Percentiles rank a stretch among this genome's conserved stretches.
phyloP scores from a whole-genome alignment of 1,140 invertebrate species.

The Gerris buenoi region DNA sequence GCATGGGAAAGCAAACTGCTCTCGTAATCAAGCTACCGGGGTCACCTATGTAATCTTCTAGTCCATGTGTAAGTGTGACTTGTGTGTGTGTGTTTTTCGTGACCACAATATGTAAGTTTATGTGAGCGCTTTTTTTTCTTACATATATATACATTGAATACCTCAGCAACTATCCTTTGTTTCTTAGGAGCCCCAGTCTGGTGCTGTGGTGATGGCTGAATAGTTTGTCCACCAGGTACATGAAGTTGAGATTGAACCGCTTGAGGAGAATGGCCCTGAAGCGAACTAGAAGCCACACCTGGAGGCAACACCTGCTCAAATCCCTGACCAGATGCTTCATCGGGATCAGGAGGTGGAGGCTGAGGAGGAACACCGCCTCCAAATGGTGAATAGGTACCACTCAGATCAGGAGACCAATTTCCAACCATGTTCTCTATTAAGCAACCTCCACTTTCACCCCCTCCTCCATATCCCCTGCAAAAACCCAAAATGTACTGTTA shows the following conservation, averaged over 20 bases:
- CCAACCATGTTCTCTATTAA: constrained; percentile 58
- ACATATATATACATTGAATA: no score
- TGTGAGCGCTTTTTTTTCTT: no score
- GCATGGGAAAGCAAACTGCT: no score
- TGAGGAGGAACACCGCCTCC: constrained; percentile 28
- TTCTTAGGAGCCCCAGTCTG: constrained; percentile 38
- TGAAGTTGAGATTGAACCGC: background rate
- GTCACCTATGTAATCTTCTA: no score
- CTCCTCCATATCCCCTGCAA: background rate
- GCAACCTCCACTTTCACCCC: constrained; percentile 5
- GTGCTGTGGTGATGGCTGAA: constrained; percentile 23
- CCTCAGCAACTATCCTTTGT: constrained; percentile 60
- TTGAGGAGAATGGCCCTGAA: background rate
- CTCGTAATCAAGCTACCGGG: no score
- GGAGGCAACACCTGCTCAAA: no score
- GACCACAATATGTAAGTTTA: no score
- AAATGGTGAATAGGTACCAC: constrained; percentile 65
- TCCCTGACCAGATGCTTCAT: background rate
- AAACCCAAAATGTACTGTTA: no score
- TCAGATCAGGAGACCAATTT: constrained; percentile 67
- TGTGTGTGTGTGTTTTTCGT: no score
- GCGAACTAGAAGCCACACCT: background rate
- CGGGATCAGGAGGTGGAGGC: constrained; percentile 11
- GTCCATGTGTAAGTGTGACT: no score
- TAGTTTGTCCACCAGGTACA: no score